A percentile compares a stretch with the other conserved stretches of the same genome.
Conservation (phyloP, 2,113 vertebrate genomes). For the Nothobranchius kuhntae region DNA sequence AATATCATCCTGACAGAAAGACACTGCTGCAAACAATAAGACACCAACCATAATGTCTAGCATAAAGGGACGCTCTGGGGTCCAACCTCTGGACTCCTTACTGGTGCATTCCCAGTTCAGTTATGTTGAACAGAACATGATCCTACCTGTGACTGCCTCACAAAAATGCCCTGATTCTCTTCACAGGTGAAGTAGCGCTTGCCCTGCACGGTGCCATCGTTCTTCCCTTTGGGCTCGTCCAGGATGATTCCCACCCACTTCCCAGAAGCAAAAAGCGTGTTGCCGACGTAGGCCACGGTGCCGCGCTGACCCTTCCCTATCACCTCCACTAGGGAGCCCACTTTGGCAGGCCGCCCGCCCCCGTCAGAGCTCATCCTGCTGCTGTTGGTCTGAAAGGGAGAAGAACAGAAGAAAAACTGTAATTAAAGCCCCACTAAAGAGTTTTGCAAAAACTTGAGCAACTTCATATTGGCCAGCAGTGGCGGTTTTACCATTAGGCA, state of each 20-base stretch:
- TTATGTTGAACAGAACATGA: background rate
- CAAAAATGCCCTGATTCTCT: constrained; percentile 95
- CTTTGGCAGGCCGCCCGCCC: constrained; percentile 83
- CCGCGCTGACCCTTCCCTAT: constrained; percentile 95
- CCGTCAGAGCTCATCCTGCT: constrained; percentile 91
- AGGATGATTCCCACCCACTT: constrained; percentile 98
- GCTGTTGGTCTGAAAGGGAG: constrained; percentile 78
- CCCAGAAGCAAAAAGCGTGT: constrained; percentile 93
- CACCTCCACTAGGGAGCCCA: constrained; percentile 94
- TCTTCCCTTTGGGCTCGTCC: constrained; percentile 96
- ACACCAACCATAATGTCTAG: too few relatives aligned
- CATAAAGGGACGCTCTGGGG: too few relatives aligned
- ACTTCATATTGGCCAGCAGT: too few relatives aligned
- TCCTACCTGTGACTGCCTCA: constrained; percentile 93
- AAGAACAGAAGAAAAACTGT: background rate
- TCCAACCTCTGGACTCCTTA: too few relatives aligned
- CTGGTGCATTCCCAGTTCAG: background rate
- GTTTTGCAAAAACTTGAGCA: too few relatives aligned
- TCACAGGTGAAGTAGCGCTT: constrained; percentile 94
- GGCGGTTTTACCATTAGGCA: too few relatives aligned
- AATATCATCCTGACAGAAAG: too few relatives aligned
- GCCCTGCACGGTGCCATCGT: constrained; percentile 95
- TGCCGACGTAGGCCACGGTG: constrained; percentile 93
- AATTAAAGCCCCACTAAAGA: too few relatives aligned
- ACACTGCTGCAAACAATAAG: too few relatives aligned